Evolutionary conservation across 2,797 vertebrate species (phyloP).

Genomic region (Chiloscyllium punctatum): DNA sequence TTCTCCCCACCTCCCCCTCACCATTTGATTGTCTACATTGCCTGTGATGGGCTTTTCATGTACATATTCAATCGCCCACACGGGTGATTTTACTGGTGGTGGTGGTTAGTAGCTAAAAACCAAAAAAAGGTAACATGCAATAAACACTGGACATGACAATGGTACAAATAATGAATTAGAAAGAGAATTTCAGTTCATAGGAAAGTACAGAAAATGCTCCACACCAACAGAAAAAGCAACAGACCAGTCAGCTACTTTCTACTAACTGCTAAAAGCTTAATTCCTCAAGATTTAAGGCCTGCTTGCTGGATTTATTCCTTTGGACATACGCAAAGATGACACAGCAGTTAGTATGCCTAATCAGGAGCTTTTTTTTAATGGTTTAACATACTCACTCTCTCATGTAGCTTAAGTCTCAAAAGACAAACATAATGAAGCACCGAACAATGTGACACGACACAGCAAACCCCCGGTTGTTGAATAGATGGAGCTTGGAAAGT

Average conservation of each 20-base stretch:
- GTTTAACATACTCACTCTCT: neutral
- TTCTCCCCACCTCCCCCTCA: too few species aligned
- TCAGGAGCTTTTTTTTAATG: neutral
- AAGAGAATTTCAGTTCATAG: neutral
- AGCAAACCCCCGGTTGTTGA: neutral
- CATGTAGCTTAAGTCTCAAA: neutral
- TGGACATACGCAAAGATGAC: neutral
- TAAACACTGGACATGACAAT: too few species aligned
- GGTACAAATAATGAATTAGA: neutral
- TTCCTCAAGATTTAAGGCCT: neutral
- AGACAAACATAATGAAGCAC: neutral
- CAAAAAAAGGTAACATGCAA: neutral
- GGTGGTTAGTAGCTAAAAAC: too few species aligned
- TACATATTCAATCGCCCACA: too few species aligned
- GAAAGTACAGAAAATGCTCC: neutral
- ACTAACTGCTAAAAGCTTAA: neutral
- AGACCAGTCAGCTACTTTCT: neutral
- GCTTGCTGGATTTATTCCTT: neutral
- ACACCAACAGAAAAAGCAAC: neutral
- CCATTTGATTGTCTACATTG: too few species aligned
- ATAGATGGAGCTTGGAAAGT: neutral
- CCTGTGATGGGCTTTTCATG: too few species aligned
- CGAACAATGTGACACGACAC: neutral
- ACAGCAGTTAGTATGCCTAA: neutral
- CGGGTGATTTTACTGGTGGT: too few species aligned